phyloP scores from a whole-genome alignment of 2,113 vertebrate species.

The Mesitornis unicolor region DNA sequence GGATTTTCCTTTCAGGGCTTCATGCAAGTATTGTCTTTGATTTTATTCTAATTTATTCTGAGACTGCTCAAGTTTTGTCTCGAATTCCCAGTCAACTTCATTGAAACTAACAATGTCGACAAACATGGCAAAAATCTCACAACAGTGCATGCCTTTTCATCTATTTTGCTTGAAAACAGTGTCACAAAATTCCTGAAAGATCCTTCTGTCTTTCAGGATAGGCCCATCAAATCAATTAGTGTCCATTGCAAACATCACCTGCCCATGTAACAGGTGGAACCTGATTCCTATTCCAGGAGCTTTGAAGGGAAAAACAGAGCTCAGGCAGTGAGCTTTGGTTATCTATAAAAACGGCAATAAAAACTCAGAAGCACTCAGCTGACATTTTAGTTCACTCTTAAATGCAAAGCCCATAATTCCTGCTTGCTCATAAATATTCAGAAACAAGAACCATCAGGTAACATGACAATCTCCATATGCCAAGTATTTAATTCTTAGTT shows the following conservation, averaged over 20 bases:
- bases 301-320: neutral
- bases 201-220: neutral
- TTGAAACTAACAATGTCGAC: neutral
- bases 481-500: neutral
- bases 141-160: neutral
- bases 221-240: neutral
- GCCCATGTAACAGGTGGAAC: neutral
- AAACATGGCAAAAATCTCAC: neutral
- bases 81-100: neutral
- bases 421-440: neutral
- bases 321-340: neutral
- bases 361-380: neutral
- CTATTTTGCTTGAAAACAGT: neutral
- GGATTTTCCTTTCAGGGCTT: neutral
- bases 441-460: neutral
- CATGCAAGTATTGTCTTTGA: neutral
- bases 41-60: constrained; percentile 48
- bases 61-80: neutral
- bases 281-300: neutral
- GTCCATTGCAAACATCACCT: neutral
- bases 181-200: neutral
- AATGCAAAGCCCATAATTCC: neutral
- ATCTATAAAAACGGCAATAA: neutral
- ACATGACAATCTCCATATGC: neutral
- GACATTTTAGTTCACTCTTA: neutral